Evolutionary conservation across 2,888 invertebrate species (phyloP).

Genomic region (Limnephilus lunatus): DNA sequence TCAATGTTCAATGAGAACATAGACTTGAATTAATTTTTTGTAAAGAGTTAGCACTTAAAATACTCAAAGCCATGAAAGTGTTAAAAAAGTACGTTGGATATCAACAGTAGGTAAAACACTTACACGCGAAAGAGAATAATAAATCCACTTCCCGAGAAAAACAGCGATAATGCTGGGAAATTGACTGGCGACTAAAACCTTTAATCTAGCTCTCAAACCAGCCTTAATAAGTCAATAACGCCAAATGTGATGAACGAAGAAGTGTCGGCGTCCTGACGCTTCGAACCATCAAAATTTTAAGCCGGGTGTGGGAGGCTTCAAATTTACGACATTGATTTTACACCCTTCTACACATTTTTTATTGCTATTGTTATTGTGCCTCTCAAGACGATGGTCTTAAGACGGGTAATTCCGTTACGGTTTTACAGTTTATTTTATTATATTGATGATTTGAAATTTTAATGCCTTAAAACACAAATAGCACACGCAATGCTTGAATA

Average conservation of each 20-base stretch:
- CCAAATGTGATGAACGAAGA: conserved; percentile 30
- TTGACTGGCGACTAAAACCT: background rate
- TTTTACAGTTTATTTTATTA: background rate
- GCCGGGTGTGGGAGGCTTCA: background rate
- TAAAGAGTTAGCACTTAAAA: too few relatives aligned
- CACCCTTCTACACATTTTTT: conserved; percentile 11
- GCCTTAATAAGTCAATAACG: background rate
- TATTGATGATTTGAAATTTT: background rate
- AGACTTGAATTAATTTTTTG: too few relatives aligned
- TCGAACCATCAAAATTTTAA: conserved; percentile 30
- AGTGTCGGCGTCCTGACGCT: background rate
- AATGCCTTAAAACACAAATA: background rate
- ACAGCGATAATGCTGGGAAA: background rate
- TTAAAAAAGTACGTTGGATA: background rate
- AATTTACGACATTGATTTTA: conserved; percentile 15
- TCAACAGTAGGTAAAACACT: background rate
- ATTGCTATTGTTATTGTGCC: conserved; percentile 33
- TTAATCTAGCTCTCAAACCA: background rate
- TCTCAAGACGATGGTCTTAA: background rate
- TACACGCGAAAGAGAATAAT: background rate
- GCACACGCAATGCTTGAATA: background rate
- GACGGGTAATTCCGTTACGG: background rate
- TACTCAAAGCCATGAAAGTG: too few relatives aligned
- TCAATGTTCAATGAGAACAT: too few relatives aligned
- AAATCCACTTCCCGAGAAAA: background rate